Base-by-base conservation (phyloP, 2,113 vertebrate genomes). In the Tautogolabrus adspersus region DNA sequence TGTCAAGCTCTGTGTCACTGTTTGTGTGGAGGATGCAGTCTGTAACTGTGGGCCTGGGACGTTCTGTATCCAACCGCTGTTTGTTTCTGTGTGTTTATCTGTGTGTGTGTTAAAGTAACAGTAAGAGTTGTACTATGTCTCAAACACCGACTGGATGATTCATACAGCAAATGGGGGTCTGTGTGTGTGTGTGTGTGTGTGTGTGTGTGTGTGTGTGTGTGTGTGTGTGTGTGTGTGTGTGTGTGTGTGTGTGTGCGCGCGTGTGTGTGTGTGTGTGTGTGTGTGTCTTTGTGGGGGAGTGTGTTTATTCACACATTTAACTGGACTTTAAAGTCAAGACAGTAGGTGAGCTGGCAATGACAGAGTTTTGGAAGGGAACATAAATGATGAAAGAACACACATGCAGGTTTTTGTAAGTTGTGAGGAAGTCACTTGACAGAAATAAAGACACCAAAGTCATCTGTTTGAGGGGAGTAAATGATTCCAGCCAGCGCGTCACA, bases 1-100 rank as follows among this genome's bases (percentile, higher is more conserved):
- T 90, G 89, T 92, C 72, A 87, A 89, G 79, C 73, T 83, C 47
- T 83, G 79, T 87, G 75, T 86, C 78, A 75, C 80, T 62, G 74
- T 61, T 59, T 83, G 79, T 91, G 89, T 89, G 87, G 86, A 87
- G 91, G 89, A 86, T 84, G 87, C 73, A 87, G 87, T 78, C 87
- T 77, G 87, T 78, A 81, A 65, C 71, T 62, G 70, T 60, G 77
- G 84, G 82, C 58, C 74, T 55, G 76, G 79, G 87, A 86, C 66
- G 38, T 60, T 79, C 61, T 70, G 70, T 74, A 76, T 88, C 84
- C 65, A 83, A 66, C 87, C 75, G 42, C 52, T 78, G 61, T 57
- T 89, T 78, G 66, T 73, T 64, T 74, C 69, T 77, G 47, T 75
- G 42, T 84, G 56, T 72, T 49, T 72, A 66, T 15, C 42, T 76